phyloP scores from a whole-genome alignment of 2,888 invertebrate species.

The Agrochola litura region DNA sequence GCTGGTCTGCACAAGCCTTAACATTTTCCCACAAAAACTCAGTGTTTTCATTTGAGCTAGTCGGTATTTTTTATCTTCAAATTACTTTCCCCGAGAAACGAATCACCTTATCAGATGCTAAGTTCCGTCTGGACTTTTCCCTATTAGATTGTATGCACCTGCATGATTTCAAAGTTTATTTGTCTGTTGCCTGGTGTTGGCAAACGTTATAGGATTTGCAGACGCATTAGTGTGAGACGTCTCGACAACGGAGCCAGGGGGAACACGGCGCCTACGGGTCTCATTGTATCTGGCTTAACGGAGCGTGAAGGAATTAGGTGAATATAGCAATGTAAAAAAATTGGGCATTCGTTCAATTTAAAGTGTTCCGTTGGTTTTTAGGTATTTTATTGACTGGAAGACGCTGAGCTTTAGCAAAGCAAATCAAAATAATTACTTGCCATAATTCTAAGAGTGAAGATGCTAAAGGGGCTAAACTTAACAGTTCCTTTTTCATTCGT shows the following conservation, averaged over 20 bases:
- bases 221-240: constrained; percentile 62
- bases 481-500: background rate
- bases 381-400: constrained; percentile 21
- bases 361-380: constrained; percentile 24
- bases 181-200: constrained; percentile 41
- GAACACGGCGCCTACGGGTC: constrained; percentile 66
- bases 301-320: constrained; percentile 60
- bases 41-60: background rate
- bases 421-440: constrained; percentile 5
- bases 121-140: constrained; percentile 6
- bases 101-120: constrained; percentile 6
- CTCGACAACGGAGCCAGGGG: constrained; percentile 60
- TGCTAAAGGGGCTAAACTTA: background rate
- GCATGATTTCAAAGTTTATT: constrained; percentile 36
- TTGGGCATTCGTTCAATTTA: constrained; percentile 39
- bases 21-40: constrained; percentile 18
- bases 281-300: constrained; percentile 64
- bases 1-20: no score
- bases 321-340: constrained; percentile 39
- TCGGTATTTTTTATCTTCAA: background rate
- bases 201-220: constrained; percentile 58
- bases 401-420: background rate
- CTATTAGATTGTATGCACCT: constrained; percentile 33
- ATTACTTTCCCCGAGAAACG: background rate
- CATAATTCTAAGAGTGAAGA: background rate